Evolutionary conservation across 2,113 vertebrate genomes (phyloP), one percentile per base, ranked within the genome.

Genomic region (Channa argus): DNA sequence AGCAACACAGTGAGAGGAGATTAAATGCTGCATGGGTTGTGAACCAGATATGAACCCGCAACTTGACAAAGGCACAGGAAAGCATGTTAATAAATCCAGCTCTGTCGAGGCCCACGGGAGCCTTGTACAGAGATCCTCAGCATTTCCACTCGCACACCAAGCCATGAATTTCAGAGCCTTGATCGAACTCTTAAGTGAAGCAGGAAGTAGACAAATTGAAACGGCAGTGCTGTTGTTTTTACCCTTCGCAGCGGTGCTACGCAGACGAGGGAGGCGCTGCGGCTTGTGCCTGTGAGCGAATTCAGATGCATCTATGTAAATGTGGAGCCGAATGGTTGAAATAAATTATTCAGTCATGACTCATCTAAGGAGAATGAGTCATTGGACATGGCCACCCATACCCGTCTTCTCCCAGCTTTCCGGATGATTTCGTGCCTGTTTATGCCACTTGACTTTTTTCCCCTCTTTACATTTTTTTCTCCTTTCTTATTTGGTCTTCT

Each of bases 331-430:
- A 70, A 69, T 6, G 10, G 38, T 68, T 58, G 61, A 74, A 83
- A 82, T 63, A 65, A 74, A 74, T 85, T 72, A 80, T 71, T 87
- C 86, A 81, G 59, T 77, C 5, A 2, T 82, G 89, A 90, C 39
- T 88, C 80, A 77, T 75, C 49, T 36, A 4, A 70, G 70, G 52
- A 56, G 71, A 77, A 49, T 76, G 66, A 83, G 49, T 83, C 83
- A 81, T 44, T 77, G 78, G 73, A 66, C 67, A 51, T 0, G 43
- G 65, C 61, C 82, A 74, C 60, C 62, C 47, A 38, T 70, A 38
- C 67, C 37, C 38, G 34, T 67, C 80, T 73, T 67, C 74, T 73
- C 52, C 43, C 77, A 68, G 69, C 54, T 54, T 50, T 63, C 56
- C 50, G 39, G 46, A 52, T 52, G 41, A 83, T 71, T 83, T 79